A percentile compares a stretch with the other conserved stretches of the same genome.
These are phyloP conservation scores for Terebella lapidaria DNA, from an alignment of 2,888 invertebrate genomes.

Conservation along the genomic window DNA sequence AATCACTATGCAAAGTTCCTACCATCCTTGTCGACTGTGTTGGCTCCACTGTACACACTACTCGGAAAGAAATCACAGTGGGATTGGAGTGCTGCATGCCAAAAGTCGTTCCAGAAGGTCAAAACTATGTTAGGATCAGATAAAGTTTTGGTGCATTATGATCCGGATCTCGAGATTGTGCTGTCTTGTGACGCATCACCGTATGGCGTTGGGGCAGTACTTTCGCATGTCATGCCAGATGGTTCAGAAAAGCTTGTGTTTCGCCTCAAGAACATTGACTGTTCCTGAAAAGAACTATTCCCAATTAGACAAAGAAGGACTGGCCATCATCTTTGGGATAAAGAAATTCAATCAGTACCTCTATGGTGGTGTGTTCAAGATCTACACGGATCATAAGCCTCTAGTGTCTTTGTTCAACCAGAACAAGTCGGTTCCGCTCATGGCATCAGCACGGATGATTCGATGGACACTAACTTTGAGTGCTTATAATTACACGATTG, in stretches of 20 bases:
- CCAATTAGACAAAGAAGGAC: conserved; percentile 1
- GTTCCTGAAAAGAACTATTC: conserved; percentile 2
- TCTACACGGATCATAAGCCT: conserved; percentile 22
- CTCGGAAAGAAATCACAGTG: neutral
- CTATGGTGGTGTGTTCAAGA: conserved; percentile 21
- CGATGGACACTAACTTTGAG: conserved; percentile 29
- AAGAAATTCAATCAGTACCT: conserved; percentile 30
- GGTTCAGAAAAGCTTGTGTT: conserved; percentile 23
- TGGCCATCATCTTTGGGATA: conserved; percentile 24
- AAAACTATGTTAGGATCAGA: neutral
- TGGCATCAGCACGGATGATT: conserved; percentile 40
- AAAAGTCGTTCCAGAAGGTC: neutral
- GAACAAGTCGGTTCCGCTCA: conserved; percentile 26
- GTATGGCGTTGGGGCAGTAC: conserved; percentile 42
- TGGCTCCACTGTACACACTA: neutral
- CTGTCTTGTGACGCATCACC: conserved; percentile 50
- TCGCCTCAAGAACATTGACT: conserved; percentile 24
- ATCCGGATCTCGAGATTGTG: conserved; percentile 22
- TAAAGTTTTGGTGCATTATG: neutral
- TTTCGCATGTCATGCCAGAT: conserved; percentile 19
- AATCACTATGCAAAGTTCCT: neutral
- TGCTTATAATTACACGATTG: conserved; percentile 4
- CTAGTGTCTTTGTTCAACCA: conserved; percentile 10
- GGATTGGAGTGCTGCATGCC: neutral
- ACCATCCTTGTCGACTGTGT: neutral